Evolutionary conservation across 2,888 invertebrate genomes (phyloP).

Genomic region (Pasiphila rectangulata): DNA sequence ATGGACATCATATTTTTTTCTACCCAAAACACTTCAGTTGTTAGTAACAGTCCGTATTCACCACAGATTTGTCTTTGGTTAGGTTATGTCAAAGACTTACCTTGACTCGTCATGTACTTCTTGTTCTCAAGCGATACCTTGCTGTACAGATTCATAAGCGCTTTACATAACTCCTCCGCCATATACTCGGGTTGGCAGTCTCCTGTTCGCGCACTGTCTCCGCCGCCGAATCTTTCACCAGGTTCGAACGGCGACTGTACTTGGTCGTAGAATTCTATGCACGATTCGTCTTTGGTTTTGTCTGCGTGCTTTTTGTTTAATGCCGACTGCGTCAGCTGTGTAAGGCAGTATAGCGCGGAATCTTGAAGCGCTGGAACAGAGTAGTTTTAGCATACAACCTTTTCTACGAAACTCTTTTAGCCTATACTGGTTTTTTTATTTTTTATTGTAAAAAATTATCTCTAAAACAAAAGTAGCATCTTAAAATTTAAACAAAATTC

Average conservation of each 20-base stretch:
- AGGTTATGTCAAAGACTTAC: slow-evolving; percentile 35
- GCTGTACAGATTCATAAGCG: slow-evolving; percentile 52
- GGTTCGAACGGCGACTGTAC: slow-evolving; percentile 47
- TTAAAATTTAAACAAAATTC: too few species aligned
- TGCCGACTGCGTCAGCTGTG: slow-evolving; percentile 54
- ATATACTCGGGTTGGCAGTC: slow-evolving; percentile 67
- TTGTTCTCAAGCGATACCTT: slow-evolving; percentile 49
- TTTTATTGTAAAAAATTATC: too few species aligned
- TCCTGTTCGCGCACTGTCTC: slow-evolving; percentile 38
- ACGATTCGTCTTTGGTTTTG: slow-evolving; percentile 44
- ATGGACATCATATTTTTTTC: too few species aligned
- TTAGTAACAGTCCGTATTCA: too few species aligned
- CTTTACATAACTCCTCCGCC: slow-evolving; percentile 59
- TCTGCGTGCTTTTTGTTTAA: slow-evolving; percentile 46
- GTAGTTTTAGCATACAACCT: not conserved
- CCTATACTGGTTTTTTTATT: too few species aligned
- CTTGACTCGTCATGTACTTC: slow-evolving; percentile 50
- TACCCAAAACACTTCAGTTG: too few species aligned
- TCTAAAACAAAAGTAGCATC: too few species aligned
- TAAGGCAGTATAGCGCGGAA: slow-evolving; percentile 56
- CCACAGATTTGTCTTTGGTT: too few species aligned
- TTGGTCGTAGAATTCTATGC: slow-evolving; percentile 51
- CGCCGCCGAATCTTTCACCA: slow-evolving; percentile 36
- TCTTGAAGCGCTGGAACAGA: slow-evolving; percentile 61
- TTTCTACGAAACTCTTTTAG: too few species aligned